Conservation (phyloP, 2,113 vertebrate species). For the Pithys albifrons region DNA sequence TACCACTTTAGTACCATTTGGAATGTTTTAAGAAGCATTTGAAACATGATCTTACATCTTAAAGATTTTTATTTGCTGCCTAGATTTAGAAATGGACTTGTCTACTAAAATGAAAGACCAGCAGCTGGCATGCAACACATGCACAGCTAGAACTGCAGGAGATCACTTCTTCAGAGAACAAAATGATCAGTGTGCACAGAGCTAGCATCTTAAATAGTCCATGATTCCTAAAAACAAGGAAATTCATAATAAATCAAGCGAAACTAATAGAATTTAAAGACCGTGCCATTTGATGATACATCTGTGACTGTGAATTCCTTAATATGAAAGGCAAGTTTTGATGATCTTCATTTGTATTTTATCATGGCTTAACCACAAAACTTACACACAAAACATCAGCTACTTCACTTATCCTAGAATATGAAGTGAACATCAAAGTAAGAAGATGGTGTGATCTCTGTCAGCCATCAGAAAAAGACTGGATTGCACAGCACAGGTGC, state of each 20-base stretch:
- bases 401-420: neutral
- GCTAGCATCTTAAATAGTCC: neutral
- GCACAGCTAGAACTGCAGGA: neutral
- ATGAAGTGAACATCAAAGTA: neutral
- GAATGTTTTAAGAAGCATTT: neutral
- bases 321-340: neutral
- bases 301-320: neutral
- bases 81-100: neutral
- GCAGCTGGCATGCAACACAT: neutral
- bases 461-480: neutral
- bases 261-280: neutral
- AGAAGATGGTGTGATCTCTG: neutral
- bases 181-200: neutral
- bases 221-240: neutral
- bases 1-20: neutral
- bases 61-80: neutral
- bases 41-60: neutral
- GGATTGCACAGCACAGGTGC: neutral
- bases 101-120: neutral
- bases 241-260: neutral
- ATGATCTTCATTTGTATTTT: neutral
- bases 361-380: neutral
- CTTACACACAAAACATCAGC: neutral
- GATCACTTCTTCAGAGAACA: neutral
- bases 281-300: neutral